Evolutionary conservation across 2,113 vertebrate species (phyloP), one percentile per base, ranked within the genome.

Genomic region (Nycticorax nycticorax): DNA sequence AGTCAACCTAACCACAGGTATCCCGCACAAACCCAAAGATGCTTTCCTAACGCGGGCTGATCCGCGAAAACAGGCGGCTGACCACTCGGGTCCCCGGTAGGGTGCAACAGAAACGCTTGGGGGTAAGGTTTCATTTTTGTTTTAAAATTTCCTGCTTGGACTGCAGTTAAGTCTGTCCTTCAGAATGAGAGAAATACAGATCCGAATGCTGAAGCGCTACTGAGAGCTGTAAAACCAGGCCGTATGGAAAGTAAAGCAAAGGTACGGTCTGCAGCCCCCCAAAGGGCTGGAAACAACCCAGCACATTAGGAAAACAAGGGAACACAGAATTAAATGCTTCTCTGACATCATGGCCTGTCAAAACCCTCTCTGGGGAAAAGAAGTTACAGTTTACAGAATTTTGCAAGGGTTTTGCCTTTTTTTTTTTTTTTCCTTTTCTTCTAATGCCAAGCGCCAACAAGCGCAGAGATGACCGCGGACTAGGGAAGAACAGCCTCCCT

Each of bases 181-280:
- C 48, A 80, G 63, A 76, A 41, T 1, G 4, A 68, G 32, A 94
- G 57, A 76, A 88, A 76, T 16, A 69, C 0, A 48, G 68, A 84
- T 45, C 17, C 17, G 35, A 71, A 79, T 1, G 15, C 33, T 37
- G 83, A 47, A 55, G 41, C 62, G 59, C 78, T 69, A 74, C 6
- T 4, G 85, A 92, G 78, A 88, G 50, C 71, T 85, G 22, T 64
- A 91, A 95, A 91, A 47, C 19, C 43, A 53, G 73, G 66, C 79
- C 47, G 55, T 35, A 52, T 9, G 52, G 60, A 93, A 90, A 86
- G 35, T 47, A 59, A 20, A 86, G 76, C 41, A 78, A 84, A 60
- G 47, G 47, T 62, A 81, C 5, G 33, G 17, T 52, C 57, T 66
- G 53, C 75, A 94, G 62, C 6, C 27, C 10, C 21, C 8, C 17